phyloP scores from a whole-genome alignment of 2,888 invertebrate genomes.

The Hofmannophila pseudospretella region DNA sequence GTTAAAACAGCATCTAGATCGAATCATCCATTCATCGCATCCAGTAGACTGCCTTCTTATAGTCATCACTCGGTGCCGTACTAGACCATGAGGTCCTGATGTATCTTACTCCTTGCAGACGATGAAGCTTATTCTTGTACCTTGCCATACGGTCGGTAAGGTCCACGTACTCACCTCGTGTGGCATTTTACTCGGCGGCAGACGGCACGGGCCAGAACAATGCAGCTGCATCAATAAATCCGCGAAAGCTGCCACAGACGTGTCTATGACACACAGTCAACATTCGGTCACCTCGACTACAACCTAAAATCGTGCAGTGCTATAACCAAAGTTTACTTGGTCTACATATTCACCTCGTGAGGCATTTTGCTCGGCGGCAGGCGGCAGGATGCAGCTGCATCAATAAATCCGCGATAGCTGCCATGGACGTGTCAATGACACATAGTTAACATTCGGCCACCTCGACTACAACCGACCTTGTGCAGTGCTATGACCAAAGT shows the following conservation, averaged over 20 bases:
- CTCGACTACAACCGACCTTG: too few relatives aligned
- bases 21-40: too few relatives aligned
- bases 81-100: too few relatives aligned
- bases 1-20: too few relatives aligned
- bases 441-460: constrained; percentile 77
- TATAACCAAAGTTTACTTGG: too few relatives aligned
- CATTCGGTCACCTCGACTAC: constrained; percentile 79
- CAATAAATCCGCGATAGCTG: constrained; percentile 61
- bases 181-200: constrained; percentile 60
- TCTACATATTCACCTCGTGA: constrained; percentile 57
- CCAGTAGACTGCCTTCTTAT: too few relatives aligned
- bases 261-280: constrained; percentile 75
- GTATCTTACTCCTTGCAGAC: too few relatives aligned
- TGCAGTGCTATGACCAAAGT: too few relatives aligned
- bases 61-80: too few relatives aligned
- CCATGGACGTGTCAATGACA: constrained; percentile 76
- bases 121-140: too few relatives aligned
- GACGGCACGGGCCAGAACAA: constrained; percentile 63
- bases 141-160: too few relatives aligned
- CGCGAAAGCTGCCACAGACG: constrained; percentile 69
- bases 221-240: constrained; percentile 69
- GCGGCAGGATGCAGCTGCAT: constrained; percentile 65
- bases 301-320: too few relatives aligned
- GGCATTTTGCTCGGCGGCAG: constrained; percentile 61
- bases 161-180: constrained; percentile 61